Percentiles rank a stretch among this genome's conserved stretches.
phyloP scores from a whole-genome alignment of 2,888 invertebrate species.

The Lasioglossum zephyrum region DNA sequence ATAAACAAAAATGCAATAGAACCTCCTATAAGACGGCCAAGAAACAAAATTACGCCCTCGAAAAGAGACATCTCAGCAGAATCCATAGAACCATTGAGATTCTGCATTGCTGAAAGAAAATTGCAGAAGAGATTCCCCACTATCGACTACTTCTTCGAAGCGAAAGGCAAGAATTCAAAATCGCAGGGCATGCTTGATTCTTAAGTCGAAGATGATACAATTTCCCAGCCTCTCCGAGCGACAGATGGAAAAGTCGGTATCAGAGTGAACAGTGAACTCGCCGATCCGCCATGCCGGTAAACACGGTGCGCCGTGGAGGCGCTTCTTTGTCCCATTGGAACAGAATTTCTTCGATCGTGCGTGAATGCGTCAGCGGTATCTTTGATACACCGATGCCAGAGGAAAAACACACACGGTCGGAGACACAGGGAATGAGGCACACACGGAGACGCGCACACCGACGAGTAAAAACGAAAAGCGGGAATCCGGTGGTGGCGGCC shows the following conservation, averaged over 20 bases:
- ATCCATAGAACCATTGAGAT: not conserved
- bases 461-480: not conserved
- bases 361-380: not conserved
- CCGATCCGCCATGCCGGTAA: not conserved
- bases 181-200: not conserved
- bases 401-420: not conserved
- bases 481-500: not conserved
- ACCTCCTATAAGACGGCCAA: not conserved
- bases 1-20: not conserved
- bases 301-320: not conserved
- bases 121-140: not conserved
- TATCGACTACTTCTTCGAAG: not conserved
- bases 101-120: not conserved
- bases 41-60: not conserved
- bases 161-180: not conserved
- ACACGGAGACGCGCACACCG: not conserved
- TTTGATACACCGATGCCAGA: not conserved
- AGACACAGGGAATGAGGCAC: not conserved
- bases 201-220: not conserved
- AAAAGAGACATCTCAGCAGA: not conserved
- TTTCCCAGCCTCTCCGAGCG: not conserved
- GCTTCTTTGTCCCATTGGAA: not conserved
- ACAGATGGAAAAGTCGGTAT: not conserved
- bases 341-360: conserved; percentile 3
- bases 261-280: not conserved